Base-by-base conservation (phyloP, 2,797 vertebrate species). In the Argya squamiceps region DNA sequence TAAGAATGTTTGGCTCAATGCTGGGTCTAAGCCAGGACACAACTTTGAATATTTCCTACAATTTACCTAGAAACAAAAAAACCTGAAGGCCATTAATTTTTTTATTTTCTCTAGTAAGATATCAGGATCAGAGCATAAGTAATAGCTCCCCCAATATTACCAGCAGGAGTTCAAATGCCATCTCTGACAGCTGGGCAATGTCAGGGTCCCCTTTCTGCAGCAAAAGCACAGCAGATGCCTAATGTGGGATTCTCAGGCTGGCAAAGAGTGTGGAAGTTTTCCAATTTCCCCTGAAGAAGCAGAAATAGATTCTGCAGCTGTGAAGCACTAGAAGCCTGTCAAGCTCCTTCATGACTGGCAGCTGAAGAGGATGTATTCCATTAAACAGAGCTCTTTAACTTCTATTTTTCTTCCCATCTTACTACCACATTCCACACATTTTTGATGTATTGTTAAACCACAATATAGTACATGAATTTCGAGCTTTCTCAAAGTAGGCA, bases 301-400 rank as follows among this genome's bases (percentile, higher is more conserved):
- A 87, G 64, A 96, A 96, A 95, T 77, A 87, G 83, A 75, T 83
- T 96, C 56, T 69, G 67, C 64, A 96, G 75, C 92, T 83, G 89
- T 92, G 69, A 73, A 95, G 81, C 46, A 68, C 67, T 56, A 85
- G 78, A 92, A 71, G 84, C 75, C 71, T 82, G 73, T 96, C 94
- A 91, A 87, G 83, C 44, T 92, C 70, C 89, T 79, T 83, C 92
- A 88, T 56, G 94, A 97, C 55, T 84, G 93, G 82, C 78, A 96
- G 88, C 79, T 96, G 85, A 96, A 79, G 27, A 88, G 79, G 59
- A 94, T 56, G 56, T 88, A 81, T 93, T 93, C 80, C 63, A 76
- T 88, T 93, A 90, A 81, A 79, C 14, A 30, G 67, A 92, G 47
- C 30, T 78, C 89, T 82, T n/a, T 32, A 86, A 89, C 41, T 76